These are phyloP conservation scores for Venustaconcha ellipsiformis DNA, from an alignment of 1,140 invertebrate species.

Conservation along the genomic window DNA sequence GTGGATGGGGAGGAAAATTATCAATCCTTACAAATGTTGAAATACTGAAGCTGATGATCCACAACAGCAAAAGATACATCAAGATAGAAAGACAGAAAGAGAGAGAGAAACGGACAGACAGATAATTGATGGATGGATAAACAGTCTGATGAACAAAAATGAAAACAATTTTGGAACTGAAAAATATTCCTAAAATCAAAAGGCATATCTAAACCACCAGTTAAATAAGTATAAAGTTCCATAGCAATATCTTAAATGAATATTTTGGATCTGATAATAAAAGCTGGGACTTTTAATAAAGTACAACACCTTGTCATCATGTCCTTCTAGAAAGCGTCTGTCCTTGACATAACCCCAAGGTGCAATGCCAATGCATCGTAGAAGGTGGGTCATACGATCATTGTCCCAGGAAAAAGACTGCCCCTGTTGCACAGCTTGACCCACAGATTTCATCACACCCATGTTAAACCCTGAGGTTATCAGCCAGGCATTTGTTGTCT, in stretches of 20 bases:
- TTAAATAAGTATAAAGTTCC: neutral
- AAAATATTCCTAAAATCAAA: neutral
- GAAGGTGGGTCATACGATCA: slow-evolving; percentile 54
- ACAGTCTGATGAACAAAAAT: neutral
- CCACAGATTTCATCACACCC: slow-evolving; percentile 74
- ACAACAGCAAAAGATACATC: too few species aligned
- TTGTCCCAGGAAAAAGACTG: slow-evolving; percentile 62
- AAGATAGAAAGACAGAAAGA: too few species aligned
- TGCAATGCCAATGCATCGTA: slow-evolving; percentile 86
- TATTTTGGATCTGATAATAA: neutral
- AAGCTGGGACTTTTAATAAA: too few species aligned
- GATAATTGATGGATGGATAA: neutral
- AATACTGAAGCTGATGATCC: too few species aligned
- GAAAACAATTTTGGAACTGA: neutral
- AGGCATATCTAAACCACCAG: neutral
- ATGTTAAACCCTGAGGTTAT: slow-evolving; percentile 96
- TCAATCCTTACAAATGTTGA: too few species aligned
- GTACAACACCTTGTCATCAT: slow-evolving; percentile 30
- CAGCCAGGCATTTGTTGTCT: slow-evolving; percentile 97
- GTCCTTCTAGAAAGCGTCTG: slow-evolving; percentile 83
- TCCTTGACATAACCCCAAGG: slow-evolving; percentile 98
- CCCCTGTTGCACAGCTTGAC: slow-evolving; percentile 74
- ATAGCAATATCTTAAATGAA: neutral
- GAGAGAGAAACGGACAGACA: too few species aligned
- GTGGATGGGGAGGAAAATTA: too few species aligned